These are phyloP conservation scores for Lathamus discolor DNA, from an alignment of 2,113 vertebrate species.

Conservation along the genomic window DNA sequence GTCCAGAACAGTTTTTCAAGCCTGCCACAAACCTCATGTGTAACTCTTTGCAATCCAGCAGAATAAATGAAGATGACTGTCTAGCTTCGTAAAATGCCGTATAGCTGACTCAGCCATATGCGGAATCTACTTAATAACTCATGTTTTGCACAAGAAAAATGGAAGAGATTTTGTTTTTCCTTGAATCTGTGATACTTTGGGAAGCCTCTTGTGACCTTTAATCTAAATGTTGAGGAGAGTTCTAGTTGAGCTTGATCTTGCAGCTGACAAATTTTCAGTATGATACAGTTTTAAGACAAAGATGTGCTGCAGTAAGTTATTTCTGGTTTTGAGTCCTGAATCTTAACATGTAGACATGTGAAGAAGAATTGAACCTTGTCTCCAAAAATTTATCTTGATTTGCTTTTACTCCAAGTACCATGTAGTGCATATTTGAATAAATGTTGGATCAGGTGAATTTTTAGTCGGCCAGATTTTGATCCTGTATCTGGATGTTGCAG, in stretches of 20 bases:
- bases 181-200: background rate
- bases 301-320: background rate
- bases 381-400: background rate
- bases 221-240: background rate
- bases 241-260: background rate
- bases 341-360: background rate
- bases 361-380: background rate
- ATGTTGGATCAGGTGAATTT: background rate
- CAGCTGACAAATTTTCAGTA: background rate
- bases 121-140: background rate
- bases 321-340: background rate
- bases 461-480: background rate
- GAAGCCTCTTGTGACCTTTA: background rate
- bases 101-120: background rate
- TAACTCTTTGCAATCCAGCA: background rate
- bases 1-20: background rate
- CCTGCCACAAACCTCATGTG: background rate
- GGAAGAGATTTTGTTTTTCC: too few species aligned
- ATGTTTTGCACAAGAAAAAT: fast-evolving
- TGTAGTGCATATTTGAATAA: background rate
- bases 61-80: background rate
- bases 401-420: background rate
- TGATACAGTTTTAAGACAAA: background rate
- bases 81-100: background rate
- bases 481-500: background rate